These are phyloP conservation scores for Campoplex capitator DNA, from an alignment of 2,888 invertebrate species.

Conservation along the genomic window DNA sequence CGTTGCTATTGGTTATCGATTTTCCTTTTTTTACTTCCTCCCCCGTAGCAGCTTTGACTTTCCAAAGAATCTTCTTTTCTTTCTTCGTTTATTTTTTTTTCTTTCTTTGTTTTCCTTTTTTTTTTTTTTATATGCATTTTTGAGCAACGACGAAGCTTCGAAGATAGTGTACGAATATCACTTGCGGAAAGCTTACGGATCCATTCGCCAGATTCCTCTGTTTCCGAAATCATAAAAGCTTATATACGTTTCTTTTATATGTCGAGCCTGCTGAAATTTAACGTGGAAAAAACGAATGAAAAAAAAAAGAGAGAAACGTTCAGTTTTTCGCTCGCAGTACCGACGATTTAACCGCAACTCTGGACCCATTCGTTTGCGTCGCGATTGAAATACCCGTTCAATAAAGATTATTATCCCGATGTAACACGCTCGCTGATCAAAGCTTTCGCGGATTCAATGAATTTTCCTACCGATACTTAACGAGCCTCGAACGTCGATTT, in stretches of 20 bases:
- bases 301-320: neutral
- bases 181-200: conserved; percentile 6
- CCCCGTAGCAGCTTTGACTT: neutral
- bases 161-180: neutral
- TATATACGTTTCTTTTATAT: neutral
- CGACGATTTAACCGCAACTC: neutral
- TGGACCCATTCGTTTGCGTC: neutral
- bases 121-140: neutral
- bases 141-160: neutral
- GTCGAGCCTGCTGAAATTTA: neutral
- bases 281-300: neutral
- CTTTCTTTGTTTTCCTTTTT: neutral
- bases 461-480: neutral
- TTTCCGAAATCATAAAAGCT: neutral
- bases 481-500: neutral
- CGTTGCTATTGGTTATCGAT: conserved; percentile 28
- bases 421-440: neutral
- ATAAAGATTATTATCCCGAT: no score
- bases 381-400: neutral
- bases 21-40: conserved; percentile 8
- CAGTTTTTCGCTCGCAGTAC: no score
- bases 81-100: neutral
- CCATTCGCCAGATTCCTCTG: neutral
- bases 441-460: neutral
- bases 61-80: neutral